Evolutionary conservation across 2,797 vertebrate species (phyloP).

Genomic region (Sebastes diaconus): DNA sequence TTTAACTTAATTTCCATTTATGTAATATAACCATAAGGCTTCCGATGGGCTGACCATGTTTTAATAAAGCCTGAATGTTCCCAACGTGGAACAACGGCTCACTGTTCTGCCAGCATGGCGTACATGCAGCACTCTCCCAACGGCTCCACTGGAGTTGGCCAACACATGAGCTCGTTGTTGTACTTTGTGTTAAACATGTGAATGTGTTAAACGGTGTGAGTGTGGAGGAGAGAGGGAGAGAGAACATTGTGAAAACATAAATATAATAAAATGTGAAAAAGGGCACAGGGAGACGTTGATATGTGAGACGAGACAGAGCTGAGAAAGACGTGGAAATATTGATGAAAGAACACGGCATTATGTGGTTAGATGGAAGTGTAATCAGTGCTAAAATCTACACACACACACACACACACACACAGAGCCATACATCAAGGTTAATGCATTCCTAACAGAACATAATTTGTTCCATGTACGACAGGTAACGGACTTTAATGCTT

Average conservation of each 20-base stretch:
- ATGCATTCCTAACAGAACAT: slow-evolving; percentile 65
- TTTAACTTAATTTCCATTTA: not conserved
- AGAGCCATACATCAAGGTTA: slow-evolving; percentile 58
- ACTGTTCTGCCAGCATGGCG: not conserved
- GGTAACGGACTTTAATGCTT: slow-evolving; percentile 67
- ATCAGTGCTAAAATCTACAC: not conserved
- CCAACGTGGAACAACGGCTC: not conserved
- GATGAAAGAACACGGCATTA: not conserved
- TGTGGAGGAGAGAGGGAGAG: no score
- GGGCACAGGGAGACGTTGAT: not conserved
- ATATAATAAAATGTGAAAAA: not conserved
- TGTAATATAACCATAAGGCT: not conserved
- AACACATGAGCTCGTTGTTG: not conserved
- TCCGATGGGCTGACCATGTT: not conserved
- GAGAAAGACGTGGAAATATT: not conserved
- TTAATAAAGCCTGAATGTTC: not conserved
- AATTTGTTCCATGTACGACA: slow-evolving; percentile 65
- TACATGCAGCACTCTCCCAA: not conserved
- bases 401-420: slow-evolving; percentile 12
- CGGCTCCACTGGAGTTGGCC: not conserved
- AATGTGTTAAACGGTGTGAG: not conserved
- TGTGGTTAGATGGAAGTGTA: not conserved
- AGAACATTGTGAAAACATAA: not conserved
- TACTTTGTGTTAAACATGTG: not conserved
- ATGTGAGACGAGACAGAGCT: not conserved